Evolutionary conservation across 1,140 invertebrate species (phyloP).

Genomic region (Aphelenchoides besseyi): DNA sequence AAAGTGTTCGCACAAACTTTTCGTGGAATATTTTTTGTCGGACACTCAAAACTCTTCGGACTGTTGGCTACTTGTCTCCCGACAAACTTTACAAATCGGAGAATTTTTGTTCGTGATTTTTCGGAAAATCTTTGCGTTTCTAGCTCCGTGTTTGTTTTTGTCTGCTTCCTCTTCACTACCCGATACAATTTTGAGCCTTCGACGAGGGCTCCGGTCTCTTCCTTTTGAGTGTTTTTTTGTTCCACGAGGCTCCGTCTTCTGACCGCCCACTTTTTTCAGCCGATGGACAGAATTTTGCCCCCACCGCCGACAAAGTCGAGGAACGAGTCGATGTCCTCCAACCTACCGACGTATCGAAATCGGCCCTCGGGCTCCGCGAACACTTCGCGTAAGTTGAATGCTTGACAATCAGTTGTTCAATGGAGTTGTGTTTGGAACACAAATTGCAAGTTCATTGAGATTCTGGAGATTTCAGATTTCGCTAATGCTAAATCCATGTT

Average conservation of each 20-base stretch:
- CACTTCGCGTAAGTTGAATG: conserved; percentile 24
- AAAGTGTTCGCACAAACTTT: too few relatives aligned
- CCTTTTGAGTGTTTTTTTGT: background rate
- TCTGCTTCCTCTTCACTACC: too few relatives aligned
- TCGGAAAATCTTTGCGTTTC: too few relatives aligned
- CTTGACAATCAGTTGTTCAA: too few relatives aligned
- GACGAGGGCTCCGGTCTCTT: too few relatives aligned
- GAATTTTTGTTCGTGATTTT: too few relatives aligned
- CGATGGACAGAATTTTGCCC: background rate
- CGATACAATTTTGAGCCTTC: too few relatives aligned
- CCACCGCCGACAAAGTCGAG: conserved; percentile 22
- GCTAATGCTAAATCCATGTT: conserved; percentile 35
- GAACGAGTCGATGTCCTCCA: conserved; percentile 34
- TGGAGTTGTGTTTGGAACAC: conserved; percentile 4
- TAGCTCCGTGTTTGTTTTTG: too few relatives aligned
- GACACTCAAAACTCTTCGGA: background rate
- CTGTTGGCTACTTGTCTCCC: too few relatives aligned
- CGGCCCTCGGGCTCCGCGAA: conserved; percentile 24
- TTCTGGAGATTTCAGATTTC: conserved; percentile 21
- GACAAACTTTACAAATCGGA: too few relatives aligned
- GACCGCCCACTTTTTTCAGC: background rate
- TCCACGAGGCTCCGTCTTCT: background rate
- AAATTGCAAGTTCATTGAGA: background rate
- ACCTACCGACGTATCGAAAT: conserved; percentile 41
- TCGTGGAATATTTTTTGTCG: background rate